phyloP scores from a whole-genome alignment of 2,797 vertebrate genomes.

The Delichon dasypus region DNA sequence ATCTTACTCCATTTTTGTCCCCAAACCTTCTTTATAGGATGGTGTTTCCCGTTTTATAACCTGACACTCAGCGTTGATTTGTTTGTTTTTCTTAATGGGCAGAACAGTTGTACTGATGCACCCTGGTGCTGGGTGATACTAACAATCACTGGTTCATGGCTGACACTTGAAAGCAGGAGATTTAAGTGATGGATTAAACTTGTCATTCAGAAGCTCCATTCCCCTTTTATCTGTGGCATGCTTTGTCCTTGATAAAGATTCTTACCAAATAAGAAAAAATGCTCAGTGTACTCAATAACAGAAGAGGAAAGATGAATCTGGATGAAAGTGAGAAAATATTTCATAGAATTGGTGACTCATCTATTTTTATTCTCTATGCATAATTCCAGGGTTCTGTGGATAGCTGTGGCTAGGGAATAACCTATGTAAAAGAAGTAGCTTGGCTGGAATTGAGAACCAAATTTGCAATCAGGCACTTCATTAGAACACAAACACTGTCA shows the following conservation, averaged over 20 bases:
- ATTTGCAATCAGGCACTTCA: slow-evolving; percentile 64
- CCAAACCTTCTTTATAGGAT: neutral
- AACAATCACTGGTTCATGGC: slow-evolving; percentile 17
- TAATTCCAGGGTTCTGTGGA: neutral
- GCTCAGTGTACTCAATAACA: neutral
- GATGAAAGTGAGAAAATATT: slow-evolving; percentile 40
- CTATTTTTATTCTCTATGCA: slow-evolving; percentile 42
- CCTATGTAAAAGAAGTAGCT: slow-evolving; percentile 26
- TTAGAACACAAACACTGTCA: slow-evolving; percentile 68
- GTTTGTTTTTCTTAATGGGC: slow-evolving; percentile 56
- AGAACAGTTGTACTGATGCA: slow-evolving; percentile 33
- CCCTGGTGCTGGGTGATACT: slow-evolving; percentile 21
- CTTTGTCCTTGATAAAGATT: slow-evolving; percentile 63
- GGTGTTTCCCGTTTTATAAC: neutral
- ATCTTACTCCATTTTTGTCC: slow-evolving; percentile 2
- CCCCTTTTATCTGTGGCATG: slow-evolving; percentile 35
- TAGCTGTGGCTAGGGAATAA: neutral
- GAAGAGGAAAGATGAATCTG: slow-evolving; percentile 5
- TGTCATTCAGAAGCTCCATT: slow-evolving; percentile 38
- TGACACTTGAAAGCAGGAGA: slow-evolving; percentile 12
- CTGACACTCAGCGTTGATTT: slow-evolving; percentile 39
- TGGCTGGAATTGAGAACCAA: slow-evolving; percentile 34
- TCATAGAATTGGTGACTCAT: slow-evolving; percentile 29
- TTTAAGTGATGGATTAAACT: slow-evolving; percentile 63
- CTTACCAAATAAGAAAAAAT: slow-evolving; percentile 46